phyloP scores from a whole-genome alignment of 2,888 invertebrate species.

The Heliconius erato region DNA sequence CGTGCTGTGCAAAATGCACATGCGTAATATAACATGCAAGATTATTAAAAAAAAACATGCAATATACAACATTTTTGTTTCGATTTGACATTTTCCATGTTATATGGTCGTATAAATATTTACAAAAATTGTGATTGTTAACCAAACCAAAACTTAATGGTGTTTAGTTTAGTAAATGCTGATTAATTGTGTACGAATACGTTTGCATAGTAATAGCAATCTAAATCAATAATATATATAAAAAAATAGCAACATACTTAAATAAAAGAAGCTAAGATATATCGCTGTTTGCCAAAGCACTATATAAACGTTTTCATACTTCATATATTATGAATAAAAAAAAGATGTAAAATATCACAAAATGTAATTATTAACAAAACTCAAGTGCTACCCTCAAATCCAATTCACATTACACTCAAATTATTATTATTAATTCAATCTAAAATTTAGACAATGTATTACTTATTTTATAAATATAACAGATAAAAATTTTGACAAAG shows the following conservation, averaged over 20 bases:
- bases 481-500: constrained; percentile 20
- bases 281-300: not conserved
- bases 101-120: constrained; percentile 29
- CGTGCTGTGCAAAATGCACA: constrained; percentile 44
- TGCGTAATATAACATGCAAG: constrained; percentile 46
- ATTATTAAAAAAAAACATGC: constrained; percentile 28
- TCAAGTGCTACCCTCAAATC: not conserved
- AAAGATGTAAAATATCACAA: not conserved
- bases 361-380: constrained; percentile 7
- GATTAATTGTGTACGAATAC: constrained; percentile 4
- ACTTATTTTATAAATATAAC: not conserved
- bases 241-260: not conserved
- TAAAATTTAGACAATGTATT: not conserved
- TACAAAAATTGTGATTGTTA: constrained; percentile 40
- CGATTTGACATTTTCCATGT: constrained; percentile 18
- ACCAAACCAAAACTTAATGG: constrained; percentile 47
- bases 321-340: not conserved
- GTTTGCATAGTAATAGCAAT: constrained; percentile 1
- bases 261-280: not conserved
- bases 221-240: too few relatives aligned
- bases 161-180: constrained; percentile 40
- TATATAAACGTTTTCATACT: not conserved
- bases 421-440: not conserved
- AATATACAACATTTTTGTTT: constrained; percentile 5
- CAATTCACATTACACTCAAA: not conserved